Evolutionary conservation across 1,140 invertebrate genomes (phyloP), one percentile per base, ranked within the genome.

Genomic region (Bombus affinis): DNA sequence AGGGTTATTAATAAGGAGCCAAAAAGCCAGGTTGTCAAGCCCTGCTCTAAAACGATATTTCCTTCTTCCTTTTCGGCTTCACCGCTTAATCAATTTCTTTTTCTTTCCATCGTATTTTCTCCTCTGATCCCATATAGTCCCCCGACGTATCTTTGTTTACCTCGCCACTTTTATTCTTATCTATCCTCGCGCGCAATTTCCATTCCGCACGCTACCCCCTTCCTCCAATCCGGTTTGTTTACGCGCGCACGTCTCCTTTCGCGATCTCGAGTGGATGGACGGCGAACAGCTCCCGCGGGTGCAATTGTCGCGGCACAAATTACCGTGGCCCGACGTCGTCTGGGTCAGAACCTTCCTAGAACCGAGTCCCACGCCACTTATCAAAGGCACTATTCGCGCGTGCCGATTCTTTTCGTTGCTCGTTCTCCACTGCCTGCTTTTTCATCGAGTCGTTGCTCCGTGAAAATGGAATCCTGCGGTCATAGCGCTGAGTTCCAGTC

Each of bases 231-330:
- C 73, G 25, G 18, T 22, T 82, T 81, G 53, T 83, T 85, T 88
- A 76, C 75, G 32, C 37, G 71, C 57, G 57, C 73, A 62, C 77
- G 57, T 81, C 75, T 76, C 44, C 53, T 44, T 68, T 62, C 62
- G 82, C 75, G 65, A 80, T 47, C 59, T 59, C 70, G 71, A 22
- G 75, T 42, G 22, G 83, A 66, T 81, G 84, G 57, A 75, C 74
- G 87, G 62, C 83, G 79, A 77, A 91, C 78, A 79, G 83, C 70
- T 91, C 90, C 90, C 90, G 70, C 68, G 89, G 88, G 90, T 91
- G 72, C 89, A 86, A 91, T 91, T 89, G 88, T 91, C 90, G 88
- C 80, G 88, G 90, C 88, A 87, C 88, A 88, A 91, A 91, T 91
- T 91, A 91, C 90, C 90, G 87, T 87, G 74, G 83, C 81, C 42